These are phyloP conservation scores for Brachypteracias leptosomus DNA, from an alignment of 2,113 vertebrate genomes.

Conservation along the genomic window DNA sequence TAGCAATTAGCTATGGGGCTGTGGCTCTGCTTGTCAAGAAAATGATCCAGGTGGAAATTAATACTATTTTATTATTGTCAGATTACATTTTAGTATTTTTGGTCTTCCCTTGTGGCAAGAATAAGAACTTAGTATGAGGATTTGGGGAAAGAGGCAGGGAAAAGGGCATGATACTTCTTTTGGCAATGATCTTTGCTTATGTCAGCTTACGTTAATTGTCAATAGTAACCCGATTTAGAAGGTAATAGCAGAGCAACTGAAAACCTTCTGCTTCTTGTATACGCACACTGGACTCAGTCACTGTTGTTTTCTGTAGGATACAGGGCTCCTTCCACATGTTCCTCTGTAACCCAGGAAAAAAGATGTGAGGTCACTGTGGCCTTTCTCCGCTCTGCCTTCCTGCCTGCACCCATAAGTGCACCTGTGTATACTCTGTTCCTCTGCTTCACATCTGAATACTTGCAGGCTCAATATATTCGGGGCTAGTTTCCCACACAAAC, in stretches of 20 bases:
- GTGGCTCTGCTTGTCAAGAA: background rate
- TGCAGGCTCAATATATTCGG: background rate
- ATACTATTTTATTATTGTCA: background rate
- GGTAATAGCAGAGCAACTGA: background rate
- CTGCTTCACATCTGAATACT: background rate
- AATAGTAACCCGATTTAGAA: background rate
- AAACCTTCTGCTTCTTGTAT: background rate
- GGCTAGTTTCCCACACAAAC: background rate
- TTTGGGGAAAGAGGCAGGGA: background rate
- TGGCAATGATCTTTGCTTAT: background rate
- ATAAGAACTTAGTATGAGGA: background rate
- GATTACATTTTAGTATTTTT: background rate
- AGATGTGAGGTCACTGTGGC: background rate
- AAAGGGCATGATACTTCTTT: background rate
- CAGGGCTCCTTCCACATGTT: background rate
- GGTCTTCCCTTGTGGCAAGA: background rate
- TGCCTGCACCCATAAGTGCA: background rate
- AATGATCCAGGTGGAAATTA: conserved; percentile 21
- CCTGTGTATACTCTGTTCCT: background rate
- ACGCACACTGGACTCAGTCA: rapidly evolving
- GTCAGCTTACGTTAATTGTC: background rate
- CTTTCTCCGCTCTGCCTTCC: background rate
- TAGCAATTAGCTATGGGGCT: background rate
- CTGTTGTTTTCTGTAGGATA: background rate
- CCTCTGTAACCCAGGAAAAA: background rate